Percentiles rank a stretch among this genome's conserved stretches.
Evolutionary conservation across 2,797 vertebrate species (phyloP).

Genomic region (Lagocephalus sceleratus): DNA sequence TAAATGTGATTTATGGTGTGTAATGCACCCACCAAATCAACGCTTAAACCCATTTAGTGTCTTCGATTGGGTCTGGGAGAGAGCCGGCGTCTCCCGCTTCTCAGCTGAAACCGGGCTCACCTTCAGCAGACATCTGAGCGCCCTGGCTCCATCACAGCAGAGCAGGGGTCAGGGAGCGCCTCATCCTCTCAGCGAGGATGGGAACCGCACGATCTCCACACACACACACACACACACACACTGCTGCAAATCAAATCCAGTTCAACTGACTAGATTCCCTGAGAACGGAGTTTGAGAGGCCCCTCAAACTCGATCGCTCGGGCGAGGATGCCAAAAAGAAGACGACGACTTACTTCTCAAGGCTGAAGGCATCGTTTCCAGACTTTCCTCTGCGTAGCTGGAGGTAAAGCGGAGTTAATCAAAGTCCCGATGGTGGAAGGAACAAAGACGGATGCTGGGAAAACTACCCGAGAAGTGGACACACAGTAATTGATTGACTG

Average conservation of each 20-base stretch:
- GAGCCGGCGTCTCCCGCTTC: slow-evolving; percentile 56
- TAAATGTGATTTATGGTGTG: slow-evolving; percentile 57
- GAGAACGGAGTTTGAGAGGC: too few species aligned
- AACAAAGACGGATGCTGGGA: slow-evolving; percentile 4
- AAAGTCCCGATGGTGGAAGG: slow-evolving; percentile 15
- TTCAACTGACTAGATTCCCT: too few species aligned
- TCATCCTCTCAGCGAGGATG: too few species aligned
- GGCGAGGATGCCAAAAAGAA: slow-evolving; percentile 3
- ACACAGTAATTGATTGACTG: slow-evolving; percentile 54
- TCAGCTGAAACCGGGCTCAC: slow-evolving; percentile 11
- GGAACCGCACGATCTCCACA: too few species aligned
- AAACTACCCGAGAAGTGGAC: slow-evolving; percentile 20
- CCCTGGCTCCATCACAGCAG: too few species aligned
- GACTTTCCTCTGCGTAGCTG: slow-evolving; percentile 8
- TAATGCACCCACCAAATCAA: slow-evolving; percentile 62
- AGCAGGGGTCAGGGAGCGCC: too few species aligned
- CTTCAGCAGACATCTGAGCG: too few species aligned
- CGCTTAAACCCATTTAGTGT: slow-evolving; percentile 63
- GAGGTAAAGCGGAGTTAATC: not conserved
- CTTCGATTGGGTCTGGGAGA: slow-evolving; percentile 70
- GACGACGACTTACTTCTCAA: slow-evolving; percentile 55
- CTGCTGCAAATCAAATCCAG: too few species aligned
- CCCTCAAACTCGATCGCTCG: slow-evolving; percentile 3
- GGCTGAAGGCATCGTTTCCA: slow-evolving; percentile 13
- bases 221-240: too few species aligned